Evolutionary conservation across 2,888 invertebrate genomes (phyloP).

Genomic region (Dendrolimus houi): DNA sequence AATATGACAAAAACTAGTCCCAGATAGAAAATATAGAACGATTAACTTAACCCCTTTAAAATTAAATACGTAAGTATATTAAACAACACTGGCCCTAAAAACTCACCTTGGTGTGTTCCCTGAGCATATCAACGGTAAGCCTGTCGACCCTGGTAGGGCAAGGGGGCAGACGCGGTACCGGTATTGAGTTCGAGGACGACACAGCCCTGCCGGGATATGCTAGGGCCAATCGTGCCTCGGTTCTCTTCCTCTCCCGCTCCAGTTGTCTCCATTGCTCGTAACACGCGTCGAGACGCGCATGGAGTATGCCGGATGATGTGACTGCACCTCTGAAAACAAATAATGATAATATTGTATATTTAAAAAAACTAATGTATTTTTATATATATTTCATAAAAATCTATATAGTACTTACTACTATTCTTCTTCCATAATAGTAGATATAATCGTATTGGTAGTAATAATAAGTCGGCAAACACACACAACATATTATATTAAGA

Average conservation of each 20-base stretch:
- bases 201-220: constrained; percentile 87
- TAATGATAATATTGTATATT: too few relatives aligned
- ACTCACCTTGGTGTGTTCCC: constrained; percentile 83
- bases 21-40: too few relatives aligned
- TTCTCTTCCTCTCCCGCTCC: constrained; percentile 87
- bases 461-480: too few relatives aligned
- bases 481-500: too few relatives aligned
- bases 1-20: too few relatives aligned
- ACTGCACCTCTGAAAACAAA: constrained; percentile 52
- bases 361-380: too few relatives aligned
- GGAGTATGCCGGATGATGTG: constrained; percentile 78
- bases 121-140: constrained; percentile 85
- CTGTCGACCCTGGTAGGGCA: constrained; percentile 87
- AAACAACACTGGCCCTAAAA: not conserved
- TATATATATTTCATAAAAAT: too few relatives aligned
- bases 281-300: constrained; percentile 84
- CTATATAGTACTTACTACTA: too few relatives aligned
- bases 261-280: constrained; percentile 87
- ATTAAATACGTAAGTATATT: too few relatives aligned
- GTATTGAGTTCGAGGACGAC: constrained; percentile 84
- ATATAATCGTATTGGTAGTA: too few relatives aligned
- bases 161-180: constrained; percentile 86
- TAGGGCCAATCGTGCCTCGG: constrained; percentile 84
- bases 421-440: too few relatives aligned
- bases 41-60: too few relatives aligned